Base-by-base conservation (phyloP, 2,888 invertebrate genomes). In the Dryobotodes eremita region DNA sequence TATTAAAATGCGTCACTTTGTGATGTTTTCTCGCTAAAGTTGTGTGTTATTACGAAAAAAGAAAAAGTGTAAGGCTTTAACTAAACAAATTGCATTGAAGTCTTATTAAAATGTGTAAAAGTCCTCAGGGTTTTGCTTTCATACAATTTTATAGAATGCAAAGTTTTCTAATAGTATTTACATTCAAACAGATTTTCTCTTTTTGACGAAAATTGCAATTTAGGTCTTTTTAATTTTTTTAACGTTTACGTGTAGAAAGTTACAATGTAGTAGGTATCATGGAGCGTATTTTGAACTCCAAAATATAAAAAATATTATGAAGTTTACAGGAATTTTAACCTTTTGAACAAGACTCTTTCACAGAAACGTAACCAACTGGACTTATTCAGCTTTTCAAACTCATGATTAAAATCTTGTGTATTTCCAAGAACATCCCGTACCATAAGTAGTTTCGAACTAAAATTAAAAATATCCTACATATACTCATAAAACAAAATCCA, bases 1-100 rank as follows among this genome's bases (percentile, higher is more conserved):
- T 87, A 85, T 88, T 86, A 85, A 88, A 83, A 86, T 77, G 74
- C 74, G 50, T 78, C 84, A 89, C 82, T 86, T 85, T 82, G 81
- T 84, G 75, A 83, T 82, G 80, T 83, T 79, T 84, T 75, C 73
- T 80, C 23, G 71, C 72, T 71, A 77, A 83, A 83, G 66, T 75
- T 78, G 77, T 64, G 71, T 84, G 74, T 86, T 78, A 69, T 76
- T 68, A 57, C 72, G 61, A 71, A 72, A 62, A 71, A 69, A 62
- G 73, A 57, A 71, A 72, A 70, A 57, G n/a, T 65, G 23, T 59
- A 50, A 62, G 36, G 64, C 31, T 72, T 64, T 31, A 71, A 74
- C 42, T 71, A 69, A 80, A 86, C 57, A 86, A 85, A 88, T 88
- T 86, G 62, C 77, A 86, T 75, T 88, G n/a, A 75, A 74, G 73